A percentile compares a stretch with the other conserved stretches of the same genome.
Evolutionary conservation across 1,140 invertebrate genomes (phyloP).

Genomic region (Drosophila gunungcola): DNA sequence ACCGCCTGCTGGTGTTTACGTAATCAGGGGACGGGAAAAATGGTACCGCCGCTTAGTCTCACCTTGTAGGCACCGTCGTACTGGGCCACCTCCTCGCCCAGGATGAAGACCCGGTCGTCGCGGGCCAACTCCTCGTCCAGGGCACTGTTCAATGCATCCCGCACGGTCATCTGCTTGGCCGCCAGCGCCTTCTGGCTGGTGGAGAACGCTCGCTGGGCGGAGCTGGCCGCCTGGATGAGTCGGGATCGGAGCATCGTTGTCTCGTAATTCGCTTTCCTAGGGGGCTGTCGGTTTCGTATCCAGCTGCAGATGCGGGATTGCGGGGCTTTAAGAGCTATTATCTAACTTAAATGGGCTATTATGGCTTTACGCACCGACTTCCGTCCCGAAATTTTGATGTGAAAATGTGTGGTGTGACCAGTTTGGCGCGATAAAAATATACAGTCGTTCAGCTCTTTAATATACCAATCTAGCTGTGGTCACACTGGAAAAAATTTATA

Average conservation of each 20-base stretch:
- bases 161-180: conserved; percentile 93
- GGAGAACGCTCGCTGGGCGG: conserved; percentile 86
- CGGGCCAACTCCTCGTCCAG: conserved; percentile 98
- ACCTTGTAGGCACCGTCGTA: conserved; percentile 99
- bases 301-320: conserved; percentile 17
- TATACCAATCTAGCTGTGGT: background rate
- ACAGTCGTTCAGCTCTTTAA: background rate
- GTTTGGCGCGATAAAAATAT: background rate
- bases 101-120: conserved; percentile 96
- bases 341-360: conserved; percentile 28
- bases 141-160: conserved; percentile 98
- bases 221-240: conserved; percentile 55
- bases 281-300: conserved; percentile 17
- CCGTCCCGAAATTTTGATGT: conserved; percentile 43
- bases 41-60: conserved; percentile 20
- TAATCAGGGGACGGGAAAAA: conserved; percentile 60
- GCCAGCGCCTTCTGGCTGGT: conserved; percentile 86
- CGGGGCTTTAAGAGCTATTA: conserved; percentile 22
- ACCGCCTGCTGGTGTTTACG: conserved; percentile 69
- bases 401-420: conserved; percentile 29
- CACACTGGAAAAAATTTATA: background rate
- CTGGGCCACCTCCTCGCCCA: conserved; percentile 99
- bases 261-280: conserved; percentile 24
- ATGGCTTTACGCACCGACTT: conserved; percentile 58
- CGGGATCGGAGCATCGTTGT: conserved; percentile 63